Evolutionary conservation across 2,113 vertebrate species (phyloP).

Genomic region (Vulpes lagopus): DNA sequence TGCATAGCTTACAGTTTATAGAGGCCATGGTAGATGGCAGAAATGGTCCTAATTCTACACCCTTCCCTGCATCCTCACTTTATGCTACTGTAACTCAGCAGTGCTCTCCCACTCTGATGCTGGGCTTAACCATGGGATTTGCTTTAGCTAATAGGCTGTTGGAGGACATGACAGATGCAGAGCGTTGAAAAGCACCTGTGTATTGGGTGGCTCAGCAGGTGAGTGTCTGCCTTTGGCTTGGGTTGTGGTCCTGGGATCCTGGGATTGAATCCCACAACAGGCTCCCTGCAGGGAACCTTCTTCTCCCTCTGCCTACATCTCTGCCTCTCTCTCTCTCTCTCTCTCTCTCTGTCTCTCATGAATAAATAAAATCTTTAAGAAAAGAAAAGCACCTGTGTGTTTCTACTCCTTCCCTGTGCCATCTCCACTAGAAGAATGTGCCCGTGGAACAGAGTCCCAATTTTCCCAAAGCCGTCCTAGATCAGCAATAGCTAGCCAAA

Average conservation of each 20-base stretch:
- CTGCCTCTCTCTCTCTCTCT: too few relatives aligned
- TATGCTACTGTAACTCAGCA: neutral
- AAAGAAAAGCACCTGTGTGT: neutral
- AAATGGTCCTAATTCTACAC: neutral
- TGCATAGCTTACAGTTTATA: constrained; percentile 45
- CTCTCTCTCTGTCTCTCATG: too few relatives aligned
- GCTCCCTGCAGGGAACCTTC: too few relatives aligned
- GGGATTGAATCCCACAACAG: too few relatives aligned
- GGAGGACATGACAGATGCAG: neutral
- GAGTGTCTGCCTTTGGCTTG: too few relatives aligned
- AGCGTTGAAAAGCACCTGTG: neutral
- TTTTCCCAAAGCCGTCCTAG: neutral
- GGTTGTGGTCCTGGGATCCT: too few relatives aligned
- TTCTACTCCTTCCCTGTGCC: neutral
- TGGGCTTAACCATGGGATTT: neutral
- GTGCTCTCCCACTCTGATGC: neutral
- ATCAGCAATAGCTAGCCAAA: neutral
- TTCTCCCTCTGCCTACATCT: too few relatives aligned
- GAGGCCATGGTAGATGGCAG: neutral
- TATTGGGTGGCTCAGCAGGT: neutral
- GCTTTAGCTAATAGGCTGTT: neutral
- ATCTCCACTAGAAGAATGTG: neutral
- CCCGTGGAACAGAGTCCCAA: neutral
- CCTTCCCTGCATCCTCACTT: neutral
- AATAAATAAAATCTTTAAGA: too few relatives aligned